phyloP scores from a whole-genome alignment of 2,888 invertebrate genomes.

The Platypus cylindrus region DNA sequence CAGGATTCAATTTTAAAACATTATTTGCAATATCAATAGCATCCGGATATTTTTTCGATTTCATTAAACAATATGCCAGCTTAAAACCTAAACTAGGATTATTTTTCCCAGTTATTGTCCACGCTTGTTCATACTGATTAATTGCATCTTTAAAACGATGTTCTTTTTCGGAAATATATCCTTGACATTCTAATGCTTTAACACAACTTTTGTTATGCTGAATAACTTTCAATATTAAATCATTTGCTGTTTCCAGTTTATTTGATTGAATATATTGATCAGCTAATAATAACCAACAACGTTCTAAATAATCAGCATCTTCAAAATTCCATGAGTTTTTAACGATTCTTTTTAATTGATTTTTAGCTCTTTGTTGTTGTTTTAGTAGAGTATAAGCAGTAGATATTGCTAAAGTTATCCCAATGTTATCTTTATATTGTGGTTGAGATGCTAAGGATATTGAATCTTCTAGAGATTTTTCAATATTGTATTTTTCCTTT shows the following conservation, averaged over 20 bases:
- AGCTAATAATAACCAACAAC: conserved; percentile 88
- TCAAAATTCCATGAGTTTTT: conserved; percentile 86
- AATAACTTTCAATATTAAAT: conserved; percentile 62
- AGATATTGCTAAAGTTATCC: conserved; percentile 64
- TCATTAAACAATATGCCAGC: conserved; percentile 82
- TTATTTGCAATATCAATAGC: conserved; percentile 85
- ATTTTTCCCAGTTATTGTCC: conserved; percentile 68
- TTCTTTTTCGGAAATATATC: conserved; percentile 77
- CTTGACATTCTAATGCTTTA: conserved; percentile 80
- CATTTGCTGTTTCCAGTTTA: conserved; percentile 76
- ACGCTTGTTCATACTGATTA: conserved; percentile 70
- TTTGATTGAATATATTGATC: conserved; percentile 76
- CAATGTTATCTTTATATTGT: conserved; percentile 63
- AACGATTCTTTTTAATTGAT: conserved; percentile 79
- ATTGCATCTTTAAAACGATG: conserved; percentile 81
- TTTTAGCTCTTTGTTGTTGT: conserved; percentile 82
- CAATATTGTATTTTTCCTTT: conserved; percentile 71
- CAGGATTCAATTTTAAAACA: conserved; percentile 67
- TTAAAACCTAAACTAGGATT: conserved; percentile 87
- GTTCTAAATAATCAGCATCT: conserved; percentile 90
- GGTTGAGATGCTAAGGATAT: conserved; percentile 59
- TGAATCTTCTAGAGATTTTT: conserved; percentile 71
- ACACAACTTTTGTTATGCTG: conserved; percentile 80
- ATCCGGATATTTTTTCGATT: conserved; percentile 77
- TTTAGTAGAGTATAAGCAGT: conserved; percentile 73